Base-by-base conservation (phyloP, 2,797 vertebrate species). In the Onychomys torridus region DNA sequence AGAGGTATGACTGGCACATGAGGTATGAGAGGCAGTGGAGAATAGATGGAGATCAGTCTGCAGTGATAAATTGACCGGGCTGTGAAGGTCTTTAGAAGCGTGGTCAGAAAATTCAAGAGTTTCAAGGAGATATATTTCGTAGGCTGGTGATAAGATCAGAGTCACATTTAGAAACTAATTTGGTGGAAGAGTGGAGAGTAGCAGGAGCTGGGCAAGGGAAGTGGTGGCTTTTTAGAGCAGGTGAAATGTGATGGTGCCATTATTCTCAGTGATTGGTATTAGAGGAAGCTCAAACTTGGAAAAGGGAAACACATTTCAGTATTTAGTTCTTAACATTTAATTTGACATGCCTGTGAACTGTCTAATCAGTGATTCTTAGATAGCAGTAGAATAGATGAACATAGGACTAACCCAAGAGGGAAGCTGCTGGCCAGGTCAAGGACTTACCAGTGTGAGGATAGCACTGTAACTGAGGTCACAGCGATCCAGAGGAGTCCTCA, bases 91-190 rank as follows among this genome's bases (percentile, higher is more conserved):
- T 86, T 94, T 84, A 65, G 25, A 79, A 83, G 13, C n/a, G 73
- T 94, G 71, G 27, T 93, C n/a, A 73, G 79, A 95, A 91, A 93
- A 90, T 59, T 85, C 67, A 75, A 91, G 55, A 55, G n/a, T 86
- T 90, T 95, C n/a, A 94, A 16, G 34, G 81, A 88, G n/a, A 82
- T 57, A 61, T 79, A 94, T 95, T 94, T 75, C 82, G 23, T 92
- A 83, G 89, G 34, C 81, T 91, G 73, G 13, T 86, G 61, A 65
- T 46, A 90, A 43, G 14, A 46, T 86, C 73, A 88, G 23, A 52
- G 91, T 79, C 95, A 40, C 49, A 89, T 67, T 91, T 84, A 82
- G 65, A 92, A 76, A 12, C 92, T 32, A 67, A 4, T 92, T 73
- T 94, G 84, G 21, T 85, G 57, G n/a, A 84, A 91, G 46, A 92